Evolutionary conservation across 2,113 vertebrate genomes (phyloP).

Genomic region (Myxocyprinus asiaticus): DNA sequence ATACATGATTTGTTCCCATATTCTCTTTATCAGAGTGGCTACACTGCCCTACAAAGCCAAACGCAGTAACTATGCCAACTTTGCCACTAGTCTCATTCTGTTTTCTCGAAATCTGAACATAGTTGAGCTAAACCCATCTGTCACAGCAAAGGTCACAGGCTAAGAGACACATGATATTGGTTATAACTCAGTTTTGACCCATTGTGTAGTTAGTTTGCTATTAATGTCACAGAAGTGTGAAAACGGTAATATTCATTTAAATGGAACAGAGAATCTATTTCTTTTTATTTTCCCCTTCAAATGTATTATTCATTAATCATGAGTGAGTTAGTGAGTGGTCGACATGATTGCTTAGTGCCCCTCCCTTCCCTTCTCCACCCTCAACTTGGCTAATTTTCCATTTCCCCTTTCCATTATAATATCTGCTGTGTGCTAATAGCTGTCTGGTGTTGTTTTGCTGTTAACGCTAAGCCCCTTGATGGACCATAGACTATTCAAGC

Average conservation of each 20-base stretch:
- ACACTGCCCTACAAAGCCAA: too few species aligned
- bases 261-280: neutral
- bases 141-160: too few species aligned
- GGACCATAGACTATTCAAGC: conserved; percentile 99
- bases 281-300: conserved; percentile 8
- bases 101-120: too few species aligned
- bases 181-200: neutral
- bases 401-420: conserved; percentile 65
- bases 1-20: too few species aligned
- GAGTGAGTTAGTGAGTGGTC: conserved; percentile 50
- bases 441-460: conserved; percentile 99
- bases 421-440: conserved; percentile 93
- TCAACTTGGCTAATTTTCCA: conserved; percentile 46
- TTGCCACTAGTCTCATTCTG: too few species aligned
- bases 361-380: conserved; percentile 46
- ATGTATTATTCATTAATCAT: conserved; percentile 46
- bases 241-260: neutral
- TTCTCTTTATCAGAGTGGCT: too few species aligned
- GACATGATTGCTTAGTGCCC: conserved; percentile 22
- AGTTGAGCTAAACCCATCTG: too few species aligned
- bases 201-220: neutral
- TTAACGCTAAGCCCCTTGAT: conserved; percentile 98
- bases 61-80: too few species aligned
- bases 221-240: neutral
- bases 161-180: too few species aligned